Evolutionary conservation across 2,113 vertebrate species (phyloP).

Genomic region (Cyprinodon brontotheroides): DNA sequence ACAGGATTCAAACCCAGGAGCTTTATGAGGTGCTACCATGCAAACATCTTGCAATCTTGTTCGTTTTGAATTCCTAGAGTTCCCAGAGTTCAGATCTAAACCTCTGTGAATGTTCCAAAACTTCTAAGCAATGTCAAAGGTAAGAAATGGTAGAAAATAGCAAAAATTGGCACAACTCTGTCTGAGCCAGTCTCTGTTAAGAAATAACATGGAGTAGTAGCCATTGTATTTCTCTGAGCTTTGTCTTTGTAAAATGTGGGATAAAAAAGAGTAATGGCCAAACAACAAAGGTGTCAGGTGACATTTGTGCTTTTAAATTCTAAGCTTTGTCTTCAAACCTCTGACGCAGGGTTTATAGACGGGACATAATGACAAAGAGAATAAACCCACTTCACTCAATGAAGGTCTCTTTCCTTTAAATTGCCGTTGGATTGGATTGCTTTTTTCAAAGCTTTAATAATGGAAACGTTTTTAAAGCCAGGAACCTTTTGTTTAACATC

Average conservation of each 20-base stretch:
- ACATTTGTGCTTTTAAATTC: background rate
- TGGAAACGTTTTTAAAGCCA: background rate
- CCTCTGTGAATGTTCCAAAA: no score
- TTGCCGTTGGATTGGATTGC: background rate
- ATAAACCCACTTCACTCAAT: background rate
- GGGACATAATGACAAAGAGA: background rate
- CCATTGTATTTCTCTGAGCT: background rate
- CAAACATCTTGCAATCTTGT: no score
- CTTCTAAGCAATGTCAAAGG: background rate
- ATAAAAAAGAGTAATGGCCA: background rate
- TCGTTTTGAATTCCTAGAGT: no score
- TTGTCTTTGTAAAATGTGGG: background rate
- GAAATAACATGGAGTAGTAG: background rate
- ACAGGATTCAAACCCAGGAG: no score
- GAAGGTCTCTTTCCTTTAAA: background rate
- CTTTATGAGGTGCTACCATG: no score
- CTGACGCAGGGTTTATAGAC: background rate
- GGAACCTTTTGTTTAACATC: slow-evolving; percentile 3
- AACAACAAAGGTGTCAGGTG: background rate
- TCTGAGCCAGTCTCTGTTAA: background rate
- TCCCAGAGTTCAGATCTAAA: no score
- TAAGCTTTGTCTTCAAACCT: background rate
- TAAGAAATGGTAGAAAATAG: background rate
- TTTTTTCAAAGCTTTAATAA: background rate
- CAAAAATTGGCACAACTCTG: background rate